Percentiles rank a stretch among this genome's conserved stretches.
These are phyloP conservation scores for Panagrolaimus sp. DNA, from an alignment of 1,140 invertebrate genomes.

Conservation along the genomic window DNA sequence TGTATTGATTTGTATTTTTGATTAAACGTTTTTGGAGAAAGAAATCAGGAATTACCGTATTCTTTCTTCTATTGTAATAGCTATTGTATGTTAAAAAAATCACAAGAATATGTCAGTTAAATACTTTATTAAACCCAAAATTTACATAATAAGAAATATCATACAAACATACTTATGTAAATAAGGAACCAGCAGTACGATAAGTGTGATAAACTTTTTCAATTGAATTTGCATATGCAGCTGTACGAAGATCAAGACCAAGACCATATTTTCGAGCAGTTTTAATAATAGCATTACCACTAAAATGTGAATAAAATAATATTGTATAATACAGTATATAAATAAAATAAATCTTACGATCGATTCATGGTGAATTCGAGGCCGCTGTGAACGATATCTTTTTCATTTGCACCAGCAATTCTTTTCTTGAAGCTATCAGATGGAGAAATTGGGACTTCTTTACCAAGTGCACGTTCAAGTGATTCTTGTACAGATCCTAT, in stretches of 20 bases:
- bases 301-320: no score
- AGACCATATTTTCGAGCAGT: constrained; percentile 93
- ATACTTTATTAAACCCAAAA: no score
- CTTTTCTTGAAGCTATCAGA: constrained; percentile 88
- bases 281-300: constrained; percentile 85
- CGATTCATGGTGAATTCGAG: constrained; percentile 98
- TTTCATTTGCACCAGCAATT: constrained; percentile 93
- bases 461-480: constrained; percentile 88
- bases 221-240: constrained; percentile 94
- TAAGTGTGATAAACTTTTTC: constrained; percentile 98
- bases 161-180: constrained; percentile 69
- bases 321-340: no score
- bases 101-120: no score
- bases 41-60: no score
- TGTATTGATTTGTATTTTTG: no score
- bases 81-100: no score
- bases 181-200: constrained; percentile 90
- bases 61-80: no score
- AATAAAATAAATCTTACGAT: no score
- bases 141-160: no score
- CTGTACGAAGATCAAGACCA: constrained; percentile 91
- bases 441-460: constrained; percentile 88
- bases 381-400: constrained; percentile 98
- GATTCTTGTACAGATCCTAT: constrained; percentile 96
- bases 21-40: no score